Conservation (phyloP, 2,113 vertebrate species). For the Pampusana beccarii region DNA sequence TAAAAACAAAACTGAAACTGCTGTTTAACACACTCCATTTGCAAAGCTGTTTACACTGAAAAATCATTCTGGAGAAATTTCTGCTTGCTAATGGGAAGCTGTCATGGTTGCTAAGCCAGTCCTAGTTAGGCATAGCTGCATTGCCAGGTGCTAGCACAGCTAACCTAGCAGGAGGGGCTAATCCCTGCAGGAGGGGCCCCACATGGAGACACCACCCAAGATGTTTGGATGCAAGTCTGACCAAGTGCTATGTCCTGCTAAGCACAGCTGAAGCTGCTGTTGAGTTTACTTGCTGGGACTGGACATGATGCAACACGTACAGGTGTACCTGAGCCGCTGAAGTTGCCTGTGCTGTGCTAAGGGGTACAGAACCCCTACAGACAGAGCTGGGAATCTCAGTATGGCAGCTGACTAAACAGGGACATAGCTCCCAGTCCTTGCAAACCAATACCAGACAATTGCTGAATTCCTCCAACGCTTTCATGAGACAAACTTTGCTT, state of each 20-base stretch:
- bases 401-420: neutral
- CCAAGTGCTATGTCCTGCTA: neutral
- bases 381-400: neutral
- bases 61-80: neutral
- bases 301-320: neutral
- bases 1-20: neutral
- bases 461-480: neutral
- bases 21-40: neutral
- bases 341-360: neutral
- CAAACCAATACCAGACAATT: neutral
- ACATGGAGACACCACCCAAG: neutral
- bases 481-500: neutral
- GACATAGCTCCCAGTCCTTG: neutral
- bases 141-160: neutral
- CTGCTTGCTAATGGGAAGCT: neutral
- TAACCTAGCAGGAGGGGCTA: neutral
- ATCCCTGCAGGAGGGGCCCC: neutral
- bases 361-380: fast-evolving
- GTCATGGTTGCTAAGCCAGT: neutral
- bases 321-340: neutral
- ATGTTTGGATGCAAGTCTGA: neutral
- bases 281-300: neutral
- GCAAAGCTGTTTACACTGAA: neutral
- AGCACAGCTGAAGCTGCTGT: neutral
- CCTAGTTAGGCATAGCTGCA: neutral